These are phyloP conservation scores for Callinectes sapidus DNA, from an alignment of 2,888 invertebrate species.

Conservation along the genomic window DNA sequence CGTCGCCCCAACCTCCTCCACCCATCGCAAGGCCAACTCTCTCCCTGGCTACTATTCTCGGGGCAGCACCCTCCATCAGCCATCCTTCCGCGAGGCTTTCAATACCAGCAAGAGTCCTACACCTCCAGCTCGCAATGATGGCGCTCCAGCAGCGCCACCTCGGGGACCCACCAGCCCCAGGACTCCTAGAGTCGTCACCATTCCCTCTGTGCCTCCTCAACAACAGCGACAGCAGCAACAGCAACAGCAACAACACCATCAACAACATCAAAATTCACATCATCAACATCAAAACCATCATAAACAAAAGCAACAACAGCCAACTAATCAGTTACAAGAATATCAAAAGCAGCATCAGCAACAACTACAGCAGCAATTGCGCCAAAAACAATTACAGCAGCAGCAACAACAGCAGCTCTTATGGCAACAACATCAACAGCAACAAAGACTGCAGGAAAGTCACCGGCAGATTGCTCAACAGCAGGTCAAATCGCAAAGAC, in stretches of 20 bases:
- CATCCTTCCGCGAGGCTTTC: conserved; percentile 68
- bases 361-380: conserved; percentile 40
- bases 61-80: conserved; percentile 44
- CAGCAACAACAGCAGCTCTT: conserved; percentile 31
- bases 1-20: conserved; percentile 64
- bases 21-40: conserved; percentile 60
- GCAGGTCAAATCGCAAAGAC: background rate
- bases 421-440: conserved; percentile 35
- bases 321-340: background rate
- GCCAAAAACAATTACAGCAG: background rate
- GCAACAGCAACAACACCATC: conserved; percentile 20
- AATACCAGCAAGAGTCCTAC: conserved; percentile 60
- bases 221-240: background rate
- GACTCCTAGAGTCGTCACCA: conserved; percentile 35
- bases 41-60: conserved; percentile 67
- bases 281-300: conserved; percentile 9
- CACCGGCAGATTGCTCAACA: conserved; percentile 32
- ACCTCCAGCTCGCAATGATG: conserved; percentile 52
- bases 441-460: conserved; percentile 36
- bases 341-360: conserved; percentile 41
- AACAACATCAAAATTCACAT: background rate
- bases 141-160: conserved; percentile 46
- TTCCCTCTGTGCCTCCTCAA: background rate
- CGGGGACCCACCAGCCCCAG: conserved; percentile 59
- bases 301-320: conserved; percentile 39